Evolutionary conservation across 2,113 vertebrate species (phyloP), one percentile per base, ranked within the genome.

Genomic region (Esox niger): DNA sequence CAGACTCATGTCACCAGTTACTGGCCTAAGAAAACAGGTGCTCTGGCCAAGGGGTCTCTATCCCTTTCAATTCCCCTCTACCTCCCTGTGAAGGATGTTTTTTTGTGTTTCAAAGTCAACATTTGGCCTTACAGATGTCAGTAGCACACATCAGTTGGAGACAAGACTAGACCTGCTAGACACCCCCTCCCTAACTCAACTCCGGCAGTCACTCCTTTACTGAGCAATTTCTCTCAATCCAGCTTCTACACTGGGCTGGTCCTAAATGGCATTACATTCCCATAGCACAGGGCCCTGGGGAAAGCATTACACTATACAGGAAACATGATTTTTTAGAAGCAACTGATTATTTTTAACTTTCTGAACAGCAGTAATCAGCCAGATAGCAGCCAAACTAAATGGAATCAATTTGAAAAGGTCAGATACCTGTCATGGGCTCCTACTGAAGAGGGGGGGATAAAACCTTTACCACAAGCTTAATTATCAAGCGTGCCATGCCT

Each of bases 151-250:
- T 82, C 80, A 82, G 83, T 70, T 80, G 72, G 62, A 82, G 88
- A 87, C 94, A 95, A 92, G 94, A 94, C 91, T 71, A 85, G 91
- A 93, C 94, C 89, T 95, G 94, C 66, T 82, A 76, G 81, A 83
- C 74, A 81, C 77, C 80, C 54, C 66, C 61, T 43, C 63, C 64
- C 76, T 85, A 17, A 2, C 38, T 43, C 13, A 43, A 43, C 38
- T 15, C 38, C 38, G 13, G 38, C 47, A 3, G 82, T 78, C 66
- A 59, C 66, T 70, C 79, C 75, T 82, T 77, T 79, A 77, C 82
- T 79, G 64, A 7, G 21, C 57, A 43, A 43, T 2, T 15, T 15
- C 72, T 43, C 25, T 60, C 31, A 84, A 67, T 27, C 10, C 55
- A 17, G 55, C 55, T 77, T 57, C 47, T 70, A 43, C 38, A 43